Evolutionary conservation across 2,797 vertebrate genomes (phyloP), one percentile per base, ranked within the genome.

Genomic region (Anolis apletophallus): DNA sequence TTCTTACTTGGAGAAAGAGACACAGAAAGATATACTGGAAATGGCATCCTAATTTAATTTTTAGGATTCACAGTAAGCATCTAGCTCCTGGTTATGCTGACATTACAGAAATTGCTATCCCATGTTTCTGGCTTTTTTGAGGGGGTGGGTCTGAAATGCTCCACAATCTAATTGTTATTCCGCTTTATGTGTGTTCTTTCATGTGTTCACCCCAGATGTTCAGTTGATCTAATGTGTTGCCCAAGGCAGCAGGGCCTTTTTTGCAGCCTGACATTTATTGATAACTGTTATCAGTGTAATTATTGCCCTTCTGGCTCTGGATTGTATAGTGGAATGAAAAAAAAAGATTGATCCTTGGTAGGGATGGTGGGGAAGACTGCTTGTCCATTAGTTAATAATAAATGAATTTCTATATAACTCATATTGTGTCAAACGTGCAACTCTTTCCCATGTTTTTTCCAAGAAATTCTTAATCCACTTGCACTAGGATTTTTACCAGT

Each of bases 141-240:
- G 91, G 32, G 26, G 50, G 55, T 46, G 61, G 88, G 67, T 36
- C 86, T 85, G 82, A 91, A 92, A 86, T 52, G 81, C 34, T 89
- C 68, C 86, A 85, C 82, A 93, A 86, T 84, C 82, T 94, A 93
- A 94, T 86, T 89, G 82, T 79, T 88, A 40, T 80, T 40, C 59
- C 89, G 16, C n/a, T 88, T 52, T 80, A 88, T 93, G 2, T 90
- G 34, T 91, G 64, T 83, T 92, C 54, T 81, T 89, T 91, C 85
- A 89, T 85, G 92, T 91, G 89, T 88, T 93, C 89, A 91, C 68
- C 80, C 86, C 88, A 93, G 90, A 93, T 90, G 86, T 88, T 86
- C 79, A 93, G 85, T 81, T 94, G 89, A 93, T 92, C n/a, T 92
- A 91, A 92, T 92, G 74, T 91, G 74, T 73, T 87, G 82, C 91